Percentiles rank a stretch among this genome's conserved stretches.
phyloP scores from a whole-genome alignment of 30 jellyfish, hydroid and myxozoan genomes.

The Nemopilema nomurai region DNA sequence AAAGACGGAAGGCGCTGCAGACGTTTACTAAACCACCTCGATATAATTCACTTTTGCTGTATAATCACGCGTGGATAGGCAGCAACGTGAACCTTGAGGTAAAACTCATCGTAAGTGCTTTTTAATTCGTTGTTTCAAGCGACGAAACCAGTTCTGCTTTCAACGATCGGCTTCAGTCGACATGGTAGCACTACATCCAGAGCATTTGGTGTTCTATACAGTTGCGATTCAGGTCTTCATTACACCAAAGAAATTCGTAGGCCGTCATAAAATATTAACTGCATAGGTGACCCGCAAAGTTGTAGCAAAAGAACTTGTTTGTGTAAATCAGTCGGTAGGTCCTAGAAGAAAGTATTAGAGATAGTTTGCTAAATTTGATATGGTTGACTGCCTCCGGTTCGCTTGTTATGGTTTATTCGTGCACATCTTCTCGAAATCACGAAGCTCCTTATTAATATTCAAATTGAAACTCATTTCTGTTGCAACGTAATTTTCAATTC shows the following conservation, averaged over 20 bases:
- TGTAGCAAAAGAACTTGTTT: background rate
- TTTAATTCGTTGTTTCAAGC: conserved; percentile 10
- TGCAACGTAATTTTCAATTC: background rate
- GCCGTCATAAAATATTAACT: conserved; percentile 23
- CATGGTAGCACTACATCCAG: too few species aligned
- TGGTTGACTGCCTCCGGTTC: background rate
- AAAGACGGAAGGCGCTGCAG: conserved; percentile 24
- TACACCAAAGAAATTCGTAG: conserved; percentile 2
- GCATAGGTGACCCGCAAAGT: background rate
- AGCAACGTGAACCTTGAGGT: background rate
- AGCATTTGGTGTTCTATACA: background rate
- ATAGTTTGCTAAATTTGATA: background rate
- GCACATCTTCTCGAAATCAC: background rate
- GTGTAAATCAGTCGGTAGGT: background rate
- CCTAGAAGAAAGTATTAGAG: background rate
- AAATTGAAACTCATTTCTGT: background rate
- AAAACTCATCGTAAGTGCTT: background rate
- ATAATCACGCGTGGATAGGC: background rate
- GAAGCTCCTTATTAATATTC: background rate
- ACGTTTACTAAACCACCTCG: background rate
- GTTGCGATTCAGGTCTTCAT: background rate
- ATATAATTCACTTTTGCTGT: background rate
- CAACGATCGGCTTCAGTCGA: background rate
- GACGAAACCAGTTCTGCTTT: conserved; percentile 23
- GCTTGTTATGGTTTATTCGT: background rate